A percentile compares a stretch with the other conserved stretches of the same genome.
Conservation (phyloP, 2,797 vertebrate genomes). For the Helarctos malayanus region DNA sequence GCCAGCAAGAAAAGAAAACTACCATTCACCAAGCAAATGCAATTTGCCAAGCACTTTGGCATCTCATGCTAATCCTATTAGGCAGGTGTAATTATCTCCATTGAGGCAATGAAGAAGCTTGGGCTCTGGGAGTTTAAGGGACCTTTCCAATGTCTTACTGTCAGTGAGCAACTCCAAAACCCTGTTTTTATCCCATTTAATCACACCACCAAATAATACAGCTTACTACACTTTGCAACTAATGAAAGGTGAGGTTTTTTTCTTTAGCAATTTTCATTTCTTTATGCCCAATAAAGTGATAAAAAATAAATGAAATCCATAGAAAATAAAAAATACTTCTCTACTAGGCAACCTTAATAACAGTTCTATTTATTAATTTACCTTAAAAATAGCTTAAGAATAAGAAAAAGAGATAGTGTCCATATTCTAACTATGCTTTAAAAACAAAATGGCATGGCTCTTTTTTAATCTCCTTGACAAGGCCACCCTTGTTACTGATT, state of each 20-base stretch:
- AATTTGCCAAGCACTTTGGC: constrained; percentile 33
- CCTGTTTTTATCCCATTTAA: background rate
- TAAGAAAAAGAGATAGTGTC: background rate
- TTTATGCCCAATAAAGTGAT: background rate
- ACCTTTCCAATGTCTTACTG: background rate
- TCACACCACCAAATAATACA: background rate
- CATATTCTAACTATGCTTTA: background rate
- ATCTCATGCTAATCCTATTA: background rate
- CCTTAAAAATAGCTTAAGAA: background rate
- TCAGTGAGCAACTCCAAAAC: background rate
- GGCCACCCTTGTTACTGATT: background rate
- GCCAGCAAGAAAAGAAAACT: constrained; percentile 1
- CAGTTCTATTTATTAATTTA: background rate
- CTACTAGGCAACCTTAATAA: constrained; percentile 26
- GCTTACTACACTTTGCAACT: background rate
- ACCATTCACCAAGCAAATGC: constrained; percentile 22
- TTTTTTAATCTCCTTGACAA: background rate
- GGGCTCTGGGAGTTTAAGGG: background rate
- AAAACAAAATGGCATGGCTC: background rate
- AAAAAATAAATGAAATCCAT: constrained; percentile 15
- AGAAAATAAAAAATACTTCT: background rate
- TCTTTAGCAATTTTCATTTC: background rate
- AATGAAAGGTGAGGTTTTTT: background rate
- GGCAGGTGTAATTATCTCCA: background rate
- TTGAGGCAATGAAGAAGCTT: background rate